Conservation (phyloP, 2,888 invertebrate genomes). For the Yponomeuta plumbellus region DNA sequence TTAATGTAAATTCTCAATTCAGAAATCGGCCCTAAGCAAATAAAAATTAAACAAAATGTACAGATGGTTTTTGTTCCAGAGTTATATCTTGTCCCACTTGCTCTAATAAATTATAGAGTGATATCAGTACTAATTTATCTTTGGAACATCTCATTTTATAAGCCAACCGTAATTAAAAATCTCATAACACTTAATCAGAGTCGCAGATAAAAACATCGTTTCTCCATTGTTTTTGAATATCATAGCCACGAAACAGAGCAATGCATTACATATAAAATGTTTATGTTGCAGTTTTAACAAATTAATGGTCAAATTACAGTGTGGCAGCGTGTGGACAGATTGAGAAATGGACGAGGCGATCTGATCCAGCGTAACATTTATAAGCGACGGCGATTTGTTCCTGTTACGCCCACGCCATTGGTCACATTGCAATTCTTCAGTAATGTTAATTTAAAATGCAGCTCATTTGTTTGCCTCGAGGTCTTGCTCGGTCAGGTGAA, state of each 20-base stretch:
- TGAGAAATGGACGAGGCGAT: slow-evolving; percentile 35
- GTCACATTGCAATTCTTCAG: neutral
- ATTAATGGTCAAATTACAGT: slow-evolving; percentile 29
- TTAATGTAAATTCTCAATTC: too few relatives aligned
- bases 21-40: too few relatives aligned
- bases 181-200: too few relatives aligned
- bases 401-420: neutral
- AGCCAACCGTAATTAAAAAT: too few relatives aligned
- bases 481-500: neutral
- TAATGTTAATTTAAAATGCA: neutral
- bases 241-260: neutral
- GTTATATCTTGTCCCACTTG: too few relatives aligned
- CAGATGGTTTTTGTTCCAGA: too few relatives aligned
- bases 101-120: too few relatives aligned
- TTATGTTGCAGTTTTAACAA: slow-evolving; percentile 29
- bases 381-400: slow-evolving; percentile 25
- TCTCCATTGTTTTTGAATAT: too few relatives aligned
- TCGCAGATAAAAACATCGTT: too few relatives aligned
- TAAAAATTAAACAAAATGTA: too few relatives aligned
- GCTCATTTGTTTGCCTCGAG: neutral
- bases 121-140: too few relatives aligned
- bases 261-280: neutral
- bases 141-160: too few relatives aligned
- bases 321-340: slow-evolving; percentile 29
- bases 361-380: slow-evolving; percentile 33